Evolutionary conservation across 2,888 invertebrate genomes (phyloP).

Genomic region (Caenorhabditis sp.): DNA sequence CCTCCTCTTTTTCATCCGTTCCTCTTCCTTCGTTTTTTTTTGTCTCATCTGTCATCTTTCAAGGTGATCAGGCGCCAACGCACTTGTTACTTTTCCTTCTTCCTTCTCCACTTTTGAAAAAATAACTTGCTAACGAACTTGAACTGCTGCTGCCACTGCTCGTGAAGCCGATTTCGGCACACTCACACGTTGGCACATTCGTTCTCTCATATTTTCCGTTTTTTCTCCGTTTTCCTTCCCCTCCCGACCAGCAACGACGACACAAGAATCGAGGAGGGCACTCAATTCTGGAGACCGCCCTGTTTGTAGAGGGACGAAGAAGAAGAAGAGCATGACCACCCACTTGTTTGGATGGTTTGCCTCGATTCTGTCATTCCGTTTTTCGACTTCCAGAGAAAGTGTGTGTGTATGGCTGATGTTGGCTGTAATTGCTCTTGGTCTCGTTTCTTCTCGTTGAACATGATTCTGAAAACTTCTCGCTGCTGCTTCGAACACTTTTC

Average conservation of each 20-base stretch:
- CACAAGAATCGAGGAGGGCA: conserved; percentile 20
- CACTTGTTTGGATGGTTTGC: conserved; percentile 9
- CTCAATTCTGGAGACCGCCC: conserved; percentile 42
- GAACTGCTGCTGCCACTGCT: neutral
- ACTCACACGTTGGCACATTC: conserved; percentile 25
- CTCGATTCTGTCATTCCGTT: neutral
- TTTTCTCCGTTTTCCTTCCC: neutral
- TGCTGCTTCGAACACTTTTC: conserved; percentile 24
- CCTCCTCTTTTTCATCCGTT: neutral
- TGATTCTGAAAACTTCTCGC: neutral
- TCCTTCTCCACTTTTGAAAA: neutral
- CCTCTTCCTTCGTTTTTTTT: neutral
- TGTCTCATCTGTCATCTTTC: neutral
- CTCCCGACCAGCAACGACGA: conserved; percentile 3
- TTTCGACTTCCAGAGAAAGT: neutral
- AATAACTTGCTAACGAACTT: conserved; percentile 18
- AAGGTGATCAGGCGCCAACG: neutral
- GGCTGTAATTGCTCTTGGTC: conserved; percentile 7
- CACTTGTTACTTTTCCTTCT: conserved; percentile 2
- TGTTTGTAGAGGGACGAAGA: conserved; percentile 2
- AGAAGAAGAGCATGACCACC: conserved; percentile 22
- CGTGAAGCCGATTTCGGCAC: conserved; percentile 1
- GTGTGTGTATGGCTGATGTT: neutral
- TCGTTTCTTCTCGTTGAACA: neutral
- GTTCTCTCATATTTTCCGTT: conserved; percentile 21